Evolutionary conservation across 2,888 invertebrate genomes (phyloP).

Genomic region (Colostygia pectinataria): DNA sequence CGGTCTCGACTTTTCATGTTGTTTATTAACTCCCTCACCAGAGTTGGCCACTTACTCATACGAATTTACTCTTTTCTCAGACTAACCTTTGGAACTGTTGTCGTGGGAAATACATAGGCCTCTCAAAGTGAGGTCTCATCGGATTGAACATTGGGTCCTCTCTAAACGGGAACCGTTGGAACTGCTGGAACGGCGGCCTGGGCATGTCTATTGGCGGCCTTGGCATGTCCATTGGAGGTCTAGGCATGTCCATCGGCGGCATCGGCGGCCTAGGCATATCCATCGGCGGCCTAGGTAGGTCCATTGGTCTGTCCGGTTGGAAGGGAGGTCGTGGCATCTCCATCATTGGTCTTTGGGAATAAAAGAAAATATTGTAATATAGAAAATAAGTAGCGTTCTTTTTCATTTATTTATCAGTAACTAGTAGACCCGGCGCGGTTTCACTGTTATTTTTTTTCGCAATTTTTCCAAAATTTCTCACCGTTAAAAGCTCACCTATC

Average conservation of each 20-base stretch:
- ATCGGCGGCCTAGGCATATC: constrained; percentile 33
- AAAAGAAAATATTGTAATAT: constrained; percentile 22
- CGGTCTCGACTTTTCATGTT: too few species aligned
- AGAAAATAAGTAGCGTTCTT: too few species aligned
- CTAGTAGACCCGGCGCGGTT: too few species aligned
- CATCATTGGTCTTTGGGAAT: background rate
- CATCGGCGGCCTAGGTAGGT: constrained; percentile 30
- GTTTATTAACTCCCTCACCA: too few species aligned
- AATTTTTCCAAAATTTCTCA: too few species aligned
- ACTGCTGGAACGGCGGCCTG: constrained; percentile 36
- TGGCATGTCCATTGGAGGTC: constrained; percentile 35
- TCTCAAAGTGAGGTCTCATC: constrained; percentile 49
- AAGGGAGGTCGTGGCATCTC: background rate
- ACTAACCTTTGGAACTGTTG: constrained; percentile 18
- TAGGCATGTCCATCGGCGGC: constrained; percentile 18
- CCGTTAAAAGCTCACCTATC: too few species aligned
- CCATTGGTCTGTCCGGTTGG: constrained; percentile 20
- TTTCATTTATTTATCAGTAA: too few species aligned
- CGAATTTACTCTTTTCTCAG: too few species aligned
- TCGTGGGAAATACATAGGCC: constrained; percentile 46
- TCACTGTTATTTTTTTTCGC: too few species aligned
- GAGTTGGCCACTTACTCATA: too few species aligned
- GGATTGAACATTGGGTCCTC: constrained; percentile 31
- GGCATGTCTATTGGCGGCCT: constrained; percentile 45
- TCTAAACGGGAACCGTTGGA: constrained; percentile 28